Evolutionary conservation across 2,113 vertebrate genomes (phyloP), one percentile per base, ranked within the genome.

Genomic region (Passer montanus): DNA sequence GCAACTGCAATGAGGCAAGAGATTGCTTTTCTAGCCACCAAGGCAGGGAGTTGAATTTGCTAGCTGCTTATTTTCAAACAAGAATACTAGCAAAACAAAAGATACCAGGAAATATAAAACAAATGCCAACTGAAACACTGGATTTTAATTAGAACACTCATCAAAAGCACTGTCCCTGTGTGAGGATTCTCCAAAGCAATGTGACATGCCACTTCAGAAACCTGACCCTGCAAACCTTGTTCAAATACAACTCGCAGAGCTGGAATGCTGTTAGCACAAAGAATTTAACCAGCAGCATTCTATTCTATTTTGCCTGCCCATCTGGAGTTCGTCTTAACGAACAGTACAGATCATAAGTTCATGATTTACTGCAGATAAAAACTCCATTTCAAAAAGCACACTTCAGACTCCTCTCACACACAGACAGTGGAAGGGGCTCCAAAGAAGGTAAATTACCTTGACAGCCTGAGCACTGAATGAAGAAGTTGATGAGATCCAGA

Each of bases 401-500:
- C 24, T 93, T 91, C 41, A 85, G n/a, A 69, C 14, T 68, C 35
- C 23, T 81, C 64, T 85, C 49, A 66, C 20, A 28, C 41, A 75
- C 28, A 64, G 58, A 73, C 47, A 79, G 35, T 22, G 8, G 13
- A 85, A 95, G 87, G 15, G 28, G 31, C 21, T 70, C 52, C 4
- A 7, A 73, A 82, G 39, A 76, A 47, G 28, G 46, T 50, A 81
- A 94, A 93, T 96, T 97, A 96, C 99, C 99, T 98, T 98, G 99
- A 95, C 99, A 99, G 59, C 99, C 99, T 39, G 98, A 99, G 96
- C 99, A 99, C 94, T 99, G 99, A 93, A 99, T 99, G 97, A 99
- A 99, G 97, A 99, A 99, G 97, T 98, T 99, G 97, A 99, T 99
- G 94, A 99, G 98, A 92, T 99, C 99, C 37, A 99, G 98, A 84